Conservation (phyloP, 2,888 invertebrate species). For the Conops quadrifasciatus region DNA sequence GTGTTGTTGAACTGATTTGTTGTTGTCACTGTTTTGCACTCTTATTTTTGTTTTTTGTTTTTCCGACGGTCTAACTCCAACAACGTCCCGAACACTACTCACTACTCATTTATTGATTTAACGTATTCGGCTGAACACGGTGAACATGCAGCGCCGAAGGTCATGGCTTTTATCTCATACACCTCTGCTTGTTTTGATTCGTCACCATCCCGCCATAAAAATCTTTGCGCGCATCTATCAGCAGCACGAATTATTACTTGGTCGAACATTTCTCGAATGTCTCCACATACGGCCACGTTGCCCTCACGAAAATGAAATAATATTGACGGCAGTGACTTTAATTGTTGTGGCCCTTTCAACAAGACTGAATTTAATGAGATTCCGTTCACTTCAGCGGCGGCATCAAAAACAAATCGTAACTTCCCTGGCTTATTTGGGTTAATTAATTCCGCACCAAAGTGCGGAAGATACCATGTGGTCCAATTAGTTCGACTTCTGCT, state of each 20-base stretch:
- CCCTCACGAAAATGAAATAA: slow-evolving; percentile 56
- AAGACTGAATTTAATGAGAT: slow-evolving; percentile 30
- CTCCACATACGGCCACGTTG: slow-evolving; percentile 52
- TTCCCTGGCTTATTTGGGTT: slow-evolving; percentile 51
- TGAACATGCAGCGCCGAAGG: slow-evolving; percentile 21
- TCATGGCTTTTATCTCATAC: slow-evolving; percentile 13
- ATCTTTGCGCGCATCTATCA: slow-evolving; percentile 17
- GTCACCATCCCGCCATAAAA: slow-evolving; percentile 10
- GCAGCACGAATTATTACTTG: too few relatives aligned
- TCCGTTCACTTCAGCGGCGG: slow-evolving; percentile 50
- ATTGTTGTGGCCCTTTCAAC: slow-evolving; percentile 52
- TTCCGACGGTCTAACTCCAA: too few relatives aligned
- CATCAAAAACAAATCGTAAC: slow-evolving; percentile 52
- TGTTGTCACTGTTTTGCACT: too few relatives aligned
- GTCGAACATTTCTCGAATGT: too few relatives aligned
- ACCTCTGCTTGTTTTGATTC: neutral
- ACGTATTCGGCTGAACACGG: too few relatives aligned
- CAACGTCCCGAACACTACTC: too few relatives aligned
- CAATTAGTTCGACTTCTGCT: slow-evolving; percentile 3
- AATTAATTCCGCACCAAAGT: slow-evolving; percentile 49
- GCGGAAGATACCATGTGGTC: slow-evolving; percentile 49
- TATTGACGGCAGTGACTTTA: slow-evolving; percentile 52
- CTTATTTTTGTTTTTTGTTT: too few relatives aligned
- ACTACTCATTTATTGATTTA: slow-evolving; percentile 35
- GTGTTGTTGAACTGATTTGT: too few relatives aligned